A percentile compares a stretch with the other conserved stretches of the same genome.
These are phyloP conservation scores for Bombus haemorrhoidalis DNA, from an alignment of 1,140 invertebrate genomes.

Conservation along the genomic window DNA sequence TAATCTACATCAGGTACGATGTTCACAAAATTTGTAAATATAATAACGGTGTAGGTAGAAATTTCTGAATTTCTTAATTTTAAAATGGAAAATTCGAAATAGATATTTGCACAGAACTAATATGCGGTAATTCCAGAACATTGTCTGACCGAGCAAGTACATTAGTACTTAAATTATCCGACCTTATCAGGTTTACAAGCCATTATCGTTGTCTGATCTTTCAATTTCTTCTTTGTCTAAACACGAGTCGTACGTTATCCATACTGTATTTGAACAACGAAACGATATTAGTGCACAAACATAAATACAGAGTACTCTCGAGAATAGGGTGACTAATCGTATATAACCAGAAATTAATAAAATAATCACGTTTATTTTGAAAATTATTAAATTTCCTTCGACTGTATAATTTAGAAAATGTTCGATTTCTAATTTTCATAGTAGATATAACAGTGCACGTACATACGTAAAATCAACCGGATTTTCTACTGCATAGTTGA, in stretches of 20 bases:
- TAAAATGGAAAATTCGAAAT: background rate
- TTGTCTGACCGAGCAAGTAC: background rate
- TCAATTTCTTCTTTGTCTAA: slow-evolving; percentile 31
- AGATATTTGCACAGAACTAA: background rate
- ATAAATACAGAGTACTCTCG: background rate
- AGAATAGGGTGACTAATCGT: background rate
- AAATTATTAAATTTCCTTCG: too few relatives aligned
- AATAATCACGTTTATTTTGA: too few relatives aligned
- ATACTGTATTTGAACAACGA: background rate
- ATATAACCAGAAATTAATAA: background rate
- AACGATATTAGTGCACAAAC: background rate
- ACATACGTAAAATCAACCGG: too few relatives aligned
- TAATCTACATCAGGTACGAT: too few relatives aligned
- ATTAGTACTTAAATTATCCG: slow-evolving; percentile 29
- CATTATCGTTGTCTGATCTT: slow-evolving; percentile 21
- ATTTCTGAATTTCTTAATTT: too few relatives aligned
- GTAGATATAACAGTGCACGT: too few relatives aligned
- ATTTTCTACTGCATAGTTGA: too few relatives aligned
- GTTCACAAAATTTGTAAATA: too few relatives aligned
- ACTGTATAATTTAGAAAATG: too few relatives aligned
- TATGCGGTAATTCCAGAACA: background rate
- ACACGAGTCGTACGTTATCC: background rate
- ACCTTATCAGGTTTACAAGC: slow-evolving; percentile 25
- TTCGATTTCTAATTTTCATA: too few relatives aligned
- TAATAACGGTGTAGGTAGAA: too few relatives aligned